Evolutionary conservation across 2,797 vertebrate genomes (phyloP).

Genomic region (Spinus pinus): DNA sequence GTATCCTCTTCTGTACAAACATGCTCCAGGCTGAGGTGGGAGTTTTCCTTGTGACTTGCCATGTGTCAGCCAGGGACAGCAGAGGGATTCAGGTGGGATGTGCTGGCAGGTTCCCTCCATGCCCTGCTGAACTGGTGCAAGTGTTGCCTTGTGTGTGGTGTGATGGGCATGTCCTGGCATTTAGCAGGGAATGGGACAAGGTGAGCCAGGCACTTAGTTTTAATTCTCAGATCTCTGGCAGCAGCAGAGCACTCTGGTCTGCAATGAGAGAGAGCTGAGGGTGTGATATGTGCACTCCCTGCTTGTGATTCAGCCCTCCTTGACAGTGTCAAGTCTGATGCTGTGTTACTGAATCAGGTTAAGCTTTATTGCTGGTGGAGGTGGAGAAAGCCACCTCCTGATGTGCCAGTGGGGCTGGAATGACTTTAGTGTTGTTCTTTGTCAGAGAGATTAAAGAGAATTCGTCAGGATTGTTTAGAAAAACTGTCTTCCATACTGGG

Average conservation of each 20-base stretch:
- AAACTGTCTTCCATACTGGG: fast-evolving
- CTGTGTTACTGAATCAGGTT: background rate
- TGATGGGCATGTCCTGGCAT: background rate
- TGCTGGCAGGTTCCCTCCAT: background rate
- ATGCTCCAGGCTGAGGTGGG: background rate
- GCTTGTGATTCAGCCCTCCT: background rate
- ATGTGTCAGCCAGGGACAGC: background rate
- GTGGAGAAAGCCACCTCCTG: background rate
- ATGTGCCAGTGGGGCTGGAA: background rate
- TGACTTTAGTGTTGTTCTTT: background rate
- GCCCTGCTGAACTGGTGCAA: background rate
- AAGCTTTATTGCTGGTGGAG: background rate
- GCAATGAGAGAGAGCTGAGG: background rate
- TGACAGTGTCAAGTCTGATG: background rate
- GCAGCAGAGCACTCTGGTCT: background rate
- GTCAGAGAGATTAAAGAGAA: background rate
- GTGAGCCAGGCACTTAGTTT: background rate
- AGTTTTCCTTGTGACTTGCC: background rate
- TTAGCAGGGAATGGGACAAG: background rate
- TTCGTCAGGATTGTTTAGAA: background rate
- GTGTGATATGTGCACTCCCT: background rate
- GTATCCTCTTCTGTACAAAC: background rate
- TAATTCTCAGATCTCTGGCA: background rate
- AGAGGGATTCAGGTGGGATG: background rate
- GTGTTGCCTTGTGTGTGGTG: background rate